A percentile compares a stretch with the other conserved stretches of the same genome.
Conservation (phyloP, 2,113 vertebrate genomes). For the Poeciliopsis retropinna region DNA sequence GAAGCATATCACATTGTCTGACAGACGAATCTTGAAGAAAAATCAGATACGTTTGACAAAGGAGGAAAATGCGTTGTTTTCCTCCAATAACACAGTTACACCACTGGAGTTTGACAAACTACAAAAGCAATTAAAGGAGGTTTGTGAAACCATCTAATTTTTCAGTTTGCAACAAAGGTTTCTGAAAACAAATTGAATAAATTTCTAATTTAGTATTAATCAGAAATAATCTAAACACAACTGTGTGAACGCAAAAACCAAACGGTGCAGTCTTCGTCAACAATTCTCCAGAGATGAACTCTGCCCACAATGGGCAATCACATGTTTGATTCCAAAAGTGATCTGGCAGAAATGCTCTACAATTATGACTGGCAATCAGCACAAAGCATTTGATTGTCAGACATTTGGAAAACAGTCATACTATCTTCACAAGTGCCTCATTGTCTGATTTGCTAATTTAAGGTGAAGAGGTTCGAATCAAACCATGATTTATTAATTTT, state of each 20-base stretch:
- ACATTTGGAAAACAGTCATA: constrained; percentile 6
- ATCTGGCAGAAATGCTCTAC: constrained; percentile 1
- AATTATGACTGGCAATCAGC: constrained; percentile 28
- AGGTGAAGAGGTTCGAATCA: constrained; percentile 25
- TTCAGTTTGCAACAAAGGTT: not conserved
- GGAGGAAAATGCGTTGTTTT: no score
- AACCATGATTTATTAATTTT: not conserved
- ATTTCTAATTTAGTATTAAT: not conserved
- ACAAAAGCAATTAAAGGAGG: not conserved
- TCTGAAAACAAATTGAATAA: not conserved
- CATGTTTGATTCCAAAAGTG: constrained; percentile 9
- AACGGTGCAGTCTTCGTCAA: not conserved
- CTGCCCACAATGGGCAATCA: constrained; percentile 55
- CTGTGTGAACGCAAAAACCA: no score
- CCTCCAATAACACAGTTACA: no score
- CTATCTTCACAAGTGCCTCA: not conserved
- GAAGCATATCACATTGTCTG: no score
- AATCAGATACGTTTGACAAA: no score
- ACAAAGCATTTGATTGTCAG: constrained; percentile 38
- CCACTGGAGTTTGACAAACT: not conserved
- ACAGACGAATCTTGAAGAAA: no score
- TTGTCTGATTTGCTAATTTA: constrained; percentile 55
- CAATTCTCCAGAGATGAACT: not conserved
- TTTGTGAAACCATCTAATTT: not conserved
- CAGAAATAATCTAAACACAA: no score